Evolutionary conservation across 2,888 invertebrate species (phyloP).

Genomic region (Cremastinae sp.): DNA sequence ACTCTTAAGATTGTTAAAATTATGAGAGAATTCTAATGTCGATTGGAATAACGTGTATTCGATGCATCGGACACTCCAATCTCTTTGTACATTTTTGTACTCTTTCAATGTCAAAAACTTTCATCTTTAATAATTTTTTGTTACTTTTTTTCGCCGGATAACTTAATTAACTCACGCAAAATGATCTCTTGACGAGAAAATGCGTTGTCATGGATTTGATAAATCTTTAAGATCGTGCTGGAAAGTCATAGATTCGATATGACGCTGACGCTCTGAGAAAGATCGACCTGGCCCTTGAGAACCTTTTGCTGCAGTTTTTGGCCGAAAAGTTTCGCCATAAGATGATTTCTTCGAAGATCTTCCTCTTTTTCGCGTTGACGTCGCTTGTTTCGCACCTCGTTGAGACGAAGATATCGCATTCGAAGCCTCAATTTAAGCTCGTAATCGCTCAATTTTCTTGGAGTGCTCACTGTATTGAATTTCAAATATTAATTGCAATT

Average conservation of each 20-base stretch:
- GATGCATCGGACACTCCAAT: conserved; percentile 26
- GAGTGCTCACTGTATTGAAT: conserved; percentile 67
- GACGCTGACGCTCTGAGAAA: conserved; percentile 85
- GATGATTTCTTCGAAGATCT: conserved; percentile 85
- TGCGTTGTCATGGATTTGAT: conserved; percentile 47
- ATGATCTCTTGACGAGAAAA: conserved; percentile 2
- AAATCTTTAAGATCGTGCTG: neutral
- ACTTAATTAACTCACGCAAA: neutral
- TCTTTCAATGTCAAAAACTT: conserved; percentile 26
- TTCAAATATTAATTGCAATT: neutral
- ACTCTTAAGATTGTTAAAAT: conserved; percentile 48
- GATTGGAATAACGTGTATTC: conserved; percentile 44
- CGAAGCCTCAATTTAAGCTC: conserved; percentile 84
- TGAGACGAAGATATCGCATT: conserved; percentile 86
- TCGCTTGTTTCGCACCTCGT: conserved; percentile 86
- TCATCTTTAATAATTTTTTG: conserved; percentile 30
- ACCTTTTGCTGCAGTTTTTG: conserved; percentile 87
- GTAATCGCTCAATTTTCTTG: conserved; percentile 81
- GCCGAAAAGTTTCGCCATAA: conserved; percentile 89
- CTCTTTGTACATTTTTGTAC: conserved; percentile 48
- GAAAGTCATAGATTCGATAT: conserved; percentile 80
- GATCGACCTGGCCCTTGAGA: conserved; percentile 84
- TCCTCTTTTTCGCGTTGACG: conserved; percentile 83
- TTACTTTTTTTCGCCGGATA: conserved; percentile 14
- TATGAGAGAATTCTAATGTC: conserved; percentile 38